These are phyloP conservation scores for Aporophyla lueneburgensis DNA, from an alignment of 2,888 invertebrate genomes.

Conservation along the genomic window DNA sequence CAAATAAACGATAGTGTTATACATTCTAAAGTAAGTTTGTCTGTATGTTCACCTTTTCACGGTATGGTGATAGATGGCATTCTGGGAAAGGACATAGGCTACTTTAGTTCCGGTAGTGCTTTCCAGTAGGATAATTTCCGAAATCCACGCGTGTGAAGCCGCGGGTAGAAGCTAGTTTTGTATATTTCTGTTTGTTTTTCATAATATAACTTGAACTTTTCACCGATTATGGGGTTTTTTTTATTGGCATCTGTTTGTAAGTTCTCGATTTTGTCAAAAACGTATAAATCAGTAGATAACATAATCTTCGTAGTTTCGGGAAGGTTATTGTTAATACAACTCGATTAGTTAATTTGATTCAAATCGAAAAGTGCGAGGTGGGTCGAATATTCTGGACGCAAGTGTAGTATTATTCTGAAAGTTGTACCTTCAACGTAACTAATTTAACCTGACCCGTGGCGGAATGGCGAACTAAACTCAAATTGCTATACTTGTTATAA, in stretches of 20 bases:
- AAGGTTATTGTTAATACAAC: background rate
- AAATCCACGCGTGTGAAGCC: too few relatives aligned
- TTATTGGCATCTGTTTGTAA: background rate
- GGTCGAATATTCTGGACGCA: background rate
- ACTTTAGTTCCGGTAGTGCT: too few relatives aligned
- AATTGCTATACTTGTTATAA: background rate
- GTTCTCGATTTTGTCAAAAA: background rate
- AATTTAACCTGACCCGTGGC: conserved; percentile 14
- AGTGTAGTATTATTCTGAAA: conserved; percentile 36
- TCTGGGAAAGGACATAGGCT: too few relatives aligned
- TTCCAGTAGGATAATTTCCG: too few relatives aligned
- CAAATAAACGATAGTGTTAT: too few relatives aligned
- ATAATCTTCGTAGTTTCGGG: background rate
- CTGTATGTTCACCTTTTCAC: too few relatives aligned
- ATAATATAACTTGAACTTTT: background rate
- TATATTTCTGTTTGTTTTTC: background rate
- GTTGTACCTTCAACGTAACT: background rate
- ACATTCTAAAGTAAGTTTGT: too few relatives aligned
- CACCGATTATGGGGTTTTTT: background rate
- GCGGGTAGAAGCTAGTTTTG: background rate
- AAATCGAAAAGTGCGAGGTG: background rate
- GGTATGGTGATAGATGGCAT: too few relatives aligned
- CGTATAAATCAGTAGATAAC: background rate
- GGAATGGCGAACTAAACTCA: conserved; percentile 18
- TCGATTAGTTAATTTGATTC: background rate